Evolutionary conservation across 2,797 vertebrate species (phyloP).

Genomic region (Sebastes hubbsi): DNA sequence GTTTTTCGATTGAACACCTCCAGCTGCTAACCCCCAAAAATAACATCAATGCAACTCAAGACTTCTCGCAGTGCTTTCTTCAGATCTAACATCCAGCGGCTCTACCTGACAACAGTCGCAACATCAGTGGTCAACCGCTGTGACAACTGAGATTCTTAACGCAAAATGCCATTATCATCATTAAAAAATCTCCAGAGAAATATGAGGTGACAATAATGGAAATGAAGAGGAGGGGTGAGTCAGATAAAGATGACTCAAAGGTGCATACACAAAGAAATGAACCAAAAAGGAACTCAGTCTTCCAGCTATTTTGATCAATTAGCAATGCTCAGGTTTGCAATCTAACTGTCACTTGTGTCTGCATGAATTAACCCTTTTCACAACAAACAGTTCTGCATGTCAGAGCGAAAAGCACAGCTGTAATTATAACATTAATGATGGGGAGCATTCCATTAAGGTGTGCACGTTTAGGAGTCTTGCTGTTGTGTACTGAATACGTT

Average conservation of each 20-base stretch:
- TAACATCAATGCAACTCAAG: slow-evolving; percentile 2
- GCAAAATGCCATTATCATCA: not conserved
- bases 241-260: slow-evolving; percentile 16
- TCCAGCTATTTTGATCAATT: not conserved
- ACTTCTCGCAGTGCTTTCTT: not conserved
- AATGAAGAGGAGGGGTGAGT: not conserved
- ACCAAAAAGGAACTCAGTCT: not conserved
- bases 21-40: slow-evolving; percentile 8
- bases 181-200: not conserved
- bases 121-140: not conserved
- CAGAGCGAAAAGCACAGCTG: not conserved
- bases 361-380: slow-evolving; percentile 12
- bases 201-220: not conserved
- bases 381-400: not conserved
- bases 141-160: not conserved
- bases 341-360: not conserved
- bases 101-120: not conserved
- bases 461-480: not conserved
- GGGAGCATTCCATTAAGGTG: not conserved
- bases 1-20: not conserved
- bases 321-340: not conserved
- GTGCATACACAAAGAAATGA: not conserved
- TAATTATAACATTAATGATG: slow-evolving; percentile 1
- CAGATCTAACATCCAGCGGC: not conserved
- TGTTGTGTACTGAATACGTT: not conserved